Evolutionary conservation across 37 sponge, comb jelly and placozoan genomes (phyloP).

Genomic region (Axinella damicornis): DNA sequence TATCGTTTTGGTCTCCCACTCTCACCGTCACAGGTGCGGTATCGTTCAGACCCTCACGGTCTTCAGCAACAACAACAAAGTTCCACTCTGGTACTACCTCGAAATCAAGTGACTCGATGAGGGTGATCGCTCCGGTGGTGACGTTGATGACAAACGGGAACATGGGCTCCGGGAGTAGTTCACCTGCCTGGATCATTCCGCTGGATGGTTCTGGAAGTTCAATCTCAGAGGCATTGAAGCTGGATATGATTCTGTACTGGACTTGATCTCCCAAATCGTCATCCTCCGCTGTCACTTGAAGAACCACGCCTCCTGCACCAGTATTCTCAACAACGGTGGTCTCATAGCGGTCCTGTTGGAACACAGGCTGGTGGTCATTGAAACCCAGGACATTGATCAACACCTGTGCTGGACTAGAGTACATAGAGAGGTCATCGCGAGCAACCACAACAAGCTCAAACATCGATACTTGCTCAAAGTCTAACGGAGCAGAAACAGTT

Average conservation of each 20-base stretch:
- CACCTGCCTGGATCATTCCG: background rate
- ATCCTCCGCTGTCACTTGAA: slow-evolving; percentile 39
- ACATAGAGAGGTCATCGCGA: slow-evolving; percentile 12
- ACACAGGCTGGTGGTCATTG: slow-evolving; percentile 70
- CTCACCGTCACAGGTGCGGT: slow-evolving; percentile 40
- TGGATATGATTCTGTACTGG: slow-evolving; percentile 4
- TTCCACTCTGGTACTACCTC: slow-evolving; percentile 40
- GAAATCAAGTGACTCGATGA: slow-evolving; percentile 33
- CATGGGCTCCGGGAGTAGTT: background rate
- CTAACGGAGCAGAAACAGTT: slow-evolving; percentile 37
- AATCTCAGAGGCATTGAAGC: background rate
- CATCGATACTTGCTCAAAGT: slow-evolving; percentile 1
- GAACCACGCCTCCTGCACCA: slow-evolving; percentile 38
- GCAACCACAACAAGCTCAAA: slow-evolving; percentile 25
- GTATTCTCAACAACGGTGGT: slow-evolving; percentile 43
- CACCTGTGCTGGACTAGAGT: slow-evolving; percentile 33
- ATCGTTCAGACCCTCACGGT: slow-evolving; percentile 23
- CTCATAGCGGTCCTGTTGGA: slow-evolving; percentile 5
- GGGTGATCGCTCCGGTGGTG: slow-evolving; percentile 66
- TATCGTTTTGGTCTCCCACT: slow-evolving; percentile 67
- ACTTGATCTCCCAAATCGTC: slow-evolving; percentile 14
- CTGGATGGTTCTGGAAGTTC: background rate
- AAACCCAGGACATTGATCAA: slow-evolving; percentile 14
- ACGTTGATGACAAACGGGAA: slow-evolving; percentile 57
- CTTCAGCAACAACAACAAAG: slow-evolving; percentile 52